Percentiles rank a stretch among this genome's conserved stretches.
These are phyloP conservation scores for Odobenus rosmarus DNA, from an alignment of 2,113 vertebrate genomes.

Conservation along the genomic window DNA sequence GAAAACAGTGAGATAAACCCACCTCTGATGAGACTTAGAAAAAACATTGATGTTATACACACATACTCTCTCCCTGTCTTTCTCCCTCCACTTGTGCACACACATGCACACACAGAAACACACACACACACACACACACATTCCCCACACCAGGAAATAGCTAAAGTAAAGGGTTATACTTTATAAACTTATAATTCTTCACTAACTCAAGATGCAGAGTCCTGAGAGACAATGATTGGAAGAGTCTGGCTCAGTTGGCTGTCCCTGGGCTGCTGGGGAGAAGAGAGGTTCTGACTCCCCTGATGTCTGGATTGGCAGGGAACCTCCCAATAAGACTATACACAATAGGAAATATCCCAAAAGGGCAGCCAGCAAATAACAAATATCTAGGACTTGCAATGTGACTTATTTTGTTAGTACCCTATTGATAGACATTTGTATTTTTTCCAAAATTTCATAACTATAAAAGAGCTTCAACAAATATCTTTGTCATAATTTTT, in stretches of 20 bases:
- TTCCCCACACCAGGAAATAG: not conserved
- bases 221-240: not conserved
- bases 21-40: not conserved
- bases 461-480: not conserved
- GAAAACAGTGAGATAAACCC: not conserved
- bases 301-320: no score
- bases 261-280: not conserved
- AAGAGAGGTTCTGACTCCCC: not conserved
- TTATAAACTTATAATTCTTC: not conserved
- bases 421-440: not conserved
- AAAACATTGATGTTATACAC: not conserved
- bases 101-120: not conserved
- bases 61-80: not conserved
- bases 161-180: not conserved
- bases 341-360: not conserved
- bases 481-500: not conserved
- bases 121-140: no score
- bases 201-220: not conserved
- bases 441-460: not conserved
- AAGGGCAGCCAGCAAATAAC: not conserved
- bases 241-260: not conserved
- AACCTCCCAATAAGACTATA: not conserved
- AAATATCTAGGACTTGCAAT: no score
- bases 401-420: no score
- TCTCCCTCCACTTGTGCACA: not conserved